Base-by-base conservation (phyloP, 1,140 invertebrate genomes). In the Macrocentrus cingulum region DNA sequence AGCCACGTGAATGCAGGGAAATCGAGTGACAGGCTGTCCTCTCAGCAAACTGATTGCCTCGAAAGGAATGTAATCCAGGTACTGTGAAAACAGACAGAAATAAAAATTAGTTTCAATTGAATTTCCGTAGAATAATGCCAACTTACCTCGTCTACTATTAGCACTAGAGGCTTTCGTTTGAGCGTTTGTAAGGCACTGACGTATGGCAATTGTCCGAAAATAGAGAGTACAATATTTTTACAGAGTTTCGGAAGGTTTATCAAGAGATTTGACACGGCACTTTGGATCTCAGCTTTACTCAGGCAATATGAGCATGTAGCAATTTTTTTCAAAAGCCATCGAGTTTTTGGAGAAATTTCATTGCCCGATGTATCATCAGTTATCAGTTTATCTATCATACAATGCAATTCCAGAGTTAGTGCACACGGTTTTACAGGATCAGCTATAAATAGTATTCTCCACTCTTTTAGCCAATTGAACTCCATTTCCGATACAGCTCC, bases 61-160 rank as follows among this genome's bases (percentile, higher is more conserved):
- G 84, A 89, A 91, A 0, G 90, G 89, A 55, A 92, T 79, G 48
- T 83, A 81, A 73, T 91, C 89, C 22, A 91, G 69, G 44, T 79
- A 75, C 89, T 91, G n/a, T n/a, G n/a, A 68, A 56, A 79, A 29
- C 9, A 9, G 4, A 45, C 16, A 37, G n/a, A n/a, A n/a, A 45
- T 42, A 50, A 59, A 50, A 23, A 34, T 29, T 41, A 44, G 32
- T 51, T 61, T 37, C 15, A 29, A 18, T 15, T 41, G 1, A 52
- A 39, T 37, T 15, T 5, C 25, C 29, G 9, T 15, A 42, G 52
- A 44, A n/a, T 46, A 6, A 53, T 53, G 55, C 23, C 32, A 18
- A 64, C 55, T 69, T 78, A 87, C 86, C 69, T 88, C 85, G 71
- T 88, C 86, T 3, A 88, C 65, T 59, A 88, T 84, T 45, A 88